phyloP scores from a whole-genome alignment of 2,888 invertebrate species.

The Trisateles emortualis region DNA sequence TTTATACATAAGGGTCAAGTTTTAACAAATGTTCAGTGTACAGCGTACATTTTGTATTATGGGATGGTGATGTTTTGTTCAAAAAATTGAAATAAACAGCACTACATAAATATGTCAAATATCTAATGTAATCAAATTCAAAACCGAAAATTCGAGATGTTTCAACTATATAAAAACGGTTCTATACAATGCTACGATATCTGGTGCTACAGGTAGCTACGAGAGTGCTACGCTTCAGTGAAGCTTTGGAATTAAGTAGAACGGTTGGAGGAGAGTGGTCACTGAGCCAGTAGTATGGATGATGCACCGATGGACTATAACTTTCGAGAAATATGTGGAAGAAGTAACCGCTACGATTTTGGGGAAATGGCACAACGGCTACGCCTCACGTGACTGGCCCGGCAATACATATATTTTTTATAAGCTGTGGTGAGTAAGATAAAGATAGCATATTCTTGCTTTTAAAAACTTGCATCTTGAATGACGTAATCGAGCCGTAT shows the following conservation, averaged over 20 bases:
- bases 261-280: constrained; percentile 53
- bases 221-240: constrained; percentile 46
- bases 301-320: constrained; percentile 36
- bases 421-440: too few species aligned
- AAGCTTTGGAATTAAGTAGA: constrained; percentile 36
- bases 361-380: constrained; percentile 71
- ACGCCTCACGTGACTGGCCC: constrained; percentile 35
- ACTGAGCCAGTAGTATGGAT: constrained; percentile 65
- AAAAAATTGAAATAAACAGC: background rate
- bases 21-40: constrained; percentile 34
- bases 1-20: constrained; percentile 46
- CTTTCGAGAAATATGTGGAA: constrained; percentile 45
- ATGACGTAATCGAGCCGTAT: too few species aligned
- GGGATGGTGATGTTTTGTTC: too few species aligned
- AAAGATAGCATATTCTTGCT: too few species aligned
- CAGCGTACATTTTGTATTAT: too few species aligned
- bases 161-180: constrained; percentile 6
- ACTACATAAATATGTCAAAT: background rate
- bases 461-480: too few species aligned
- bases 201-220: constrained; percentile 53
- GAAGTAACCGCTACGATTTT: constrained; percentile 66
- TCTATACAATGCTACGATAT: constrained; percentile 12
- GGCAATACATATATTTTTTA: too few species aligned
- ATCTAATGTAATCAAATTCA: background rate
- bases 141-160: background rate